Conservation (phyloP, 2,888 invertebrate genomes). For the Ariolimax columbianus region DNA sequence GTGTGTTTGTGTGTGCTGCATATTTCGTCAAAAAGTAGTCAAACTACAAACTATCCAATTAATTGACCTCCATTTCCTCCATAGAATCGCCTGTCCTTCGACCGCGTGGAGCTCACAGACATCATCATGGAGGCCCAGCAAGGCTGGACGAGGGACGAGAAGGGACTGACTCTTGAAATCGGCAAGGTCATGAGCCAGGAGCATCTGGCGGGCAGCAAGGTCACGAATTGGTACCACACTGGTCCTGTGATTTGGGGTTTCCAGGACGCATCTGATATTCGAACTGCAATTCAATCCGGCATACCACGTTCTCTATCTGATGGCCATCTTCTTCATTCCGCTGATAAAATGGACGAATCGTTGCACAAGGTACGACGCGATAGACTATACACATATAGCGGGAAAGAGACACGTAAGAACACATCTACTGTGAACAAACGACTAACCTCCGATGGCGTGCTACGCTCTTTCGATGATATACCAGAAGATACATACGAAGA, state of each 20-base stretch:
- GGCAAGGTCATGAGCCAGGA: slow-evolving; percentile 47
- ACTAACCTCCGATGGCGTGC: not conserved
- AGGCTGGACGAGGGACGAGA: slow-evolving; percentile 40
- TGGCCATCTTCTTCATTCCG: slow-evolving; percentile 8
- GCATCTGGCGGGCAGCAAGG: slow-evolving; percentile 41
- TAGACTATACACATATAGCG: not conserved
- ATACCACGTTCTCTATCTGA: slow-evolving; percentile 35
- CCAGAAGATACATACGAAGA: slow-evolving; percentile 21
- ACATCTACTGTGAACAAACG: not conserved
- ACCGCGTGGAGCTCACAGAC: slow-evolving; percentile 40
- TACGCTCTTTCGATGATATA: slow-evolving; percentile 9
- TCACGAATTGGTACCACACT: slow-evolving; percentile 38
- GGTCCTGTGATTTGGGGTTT: not conserved
- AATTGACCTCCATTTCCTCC: no score
- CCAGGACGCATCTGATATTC: not conserved
- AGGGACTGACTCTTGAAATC: slow-evolving; percentile 38
- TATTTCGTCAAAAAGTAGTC: no score
- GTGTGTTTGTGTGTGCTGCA: no score
- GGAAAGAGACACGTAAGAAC: no score
- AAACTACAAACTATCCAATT: no score
- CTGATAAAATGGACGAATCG: not conserved
- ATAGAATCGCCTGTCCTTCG: slow-evolving; percentile 35
- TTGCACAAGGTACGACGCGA: not conserved
- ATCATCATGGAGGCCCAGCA: slow-evolving; percentile 45
- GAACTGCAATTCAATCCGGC: not conserved